phyloP scores from a whole-genome alignment of 2,797 vertebrate genomes.

The Corythornis leucogaster region DNA sequence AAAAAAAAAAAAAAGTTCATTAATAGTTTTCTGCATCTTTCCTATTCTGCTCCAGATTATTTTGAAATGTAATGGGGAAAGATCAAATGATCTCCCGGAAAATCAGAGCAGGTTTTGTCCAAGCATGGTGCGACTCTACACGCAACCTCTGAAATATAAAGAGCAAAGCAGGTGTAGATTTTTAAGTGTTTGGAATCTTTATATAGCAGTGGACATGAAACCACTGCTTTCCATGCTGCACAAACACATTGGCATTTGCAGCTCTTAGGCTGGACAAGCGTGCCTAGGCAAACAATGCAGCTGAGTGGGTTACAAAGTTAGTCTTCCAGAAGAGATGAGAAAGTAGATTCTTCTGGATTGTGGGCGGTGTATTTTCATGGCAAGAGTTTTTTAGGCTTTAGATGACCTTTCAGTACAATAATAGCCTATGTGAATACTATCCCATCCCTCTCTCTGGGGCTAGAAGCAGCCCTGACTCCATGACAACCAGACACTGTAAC shows the following conservation, averaged over 20 bases:
- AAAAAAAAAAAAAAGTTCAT: neutral
- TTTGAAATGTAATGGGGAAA: neutral
- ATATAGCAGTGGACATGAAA: neutral
- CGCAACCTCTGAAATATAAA: neutral
- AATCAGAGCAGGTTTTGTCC: neutral
- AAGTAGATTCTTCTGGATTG: conserved; percentile 14
- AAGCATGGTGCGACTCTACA: neutral
- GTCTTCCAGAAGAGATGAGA: conserved; percentile 55
- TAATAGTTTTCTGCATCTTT: neutral
- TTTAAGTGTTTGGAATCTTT: neutral
- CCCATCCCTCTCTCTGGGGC: neutral
- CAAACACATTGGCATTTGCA: neutral
- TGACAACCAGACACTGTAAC: neutral
- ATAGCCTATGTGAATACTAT: neutral
- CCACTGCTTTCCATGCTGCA: neutral
- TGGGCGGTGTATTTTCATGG: neutral
- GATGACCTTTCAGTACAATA: neutral
- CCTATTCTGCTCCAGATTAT: neutral
- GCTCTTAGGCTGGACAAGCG: neutral
- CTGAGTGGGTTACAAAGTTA: conserved; percentile 16
- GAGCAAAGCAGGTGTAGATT: neutral
- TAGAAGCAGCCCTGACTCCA: neutral
- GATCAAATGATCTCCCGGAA: neutral
- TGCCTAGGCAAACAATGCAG: neutral
- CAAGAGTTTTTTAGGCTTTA: conserved; percentile 2